These are phyloP conservation scores for Diachasmimorpha longicaudata DNA, from an alignment of 1,140 invertebrate species.

Conservation along the genomic window DNA sequence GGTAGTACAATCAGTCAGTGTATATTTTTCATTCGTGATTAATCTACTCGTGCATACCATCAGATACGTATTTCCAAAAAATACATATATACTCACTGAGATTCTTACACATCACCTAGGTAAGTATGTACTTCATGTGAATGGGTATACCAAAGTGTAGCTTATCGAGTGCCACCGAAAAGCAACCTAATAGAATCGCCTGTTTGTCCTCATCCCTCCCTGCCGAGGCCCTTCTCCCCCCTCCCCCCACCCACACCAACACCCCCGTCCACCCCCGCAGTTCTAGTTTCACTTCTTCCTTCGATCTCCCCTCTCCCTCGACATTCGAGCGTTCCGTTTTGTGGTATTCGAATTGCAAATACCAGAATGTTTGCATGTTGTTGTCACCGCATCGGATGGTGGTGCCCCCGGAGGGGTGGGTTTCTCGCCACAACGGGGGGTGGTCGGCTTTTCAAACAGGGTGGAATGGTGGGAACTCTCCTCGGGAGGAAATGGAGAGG, in stretches of 20 bases:
- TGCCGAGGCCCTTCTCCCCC: too few species aligned
- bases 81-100: not conserved
- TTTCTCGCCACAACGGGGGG: conserved; percentile 11
- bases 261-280: not conserved
- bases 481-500: conserved; percentile 58
- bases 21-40: too few species aligned
- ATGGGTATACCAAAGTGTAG: conserved; percentile 47
- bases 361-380: conserved; percentile 64
- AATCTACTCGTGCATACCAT: too few species aligned
- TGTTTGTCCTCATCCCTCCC: not conserved
- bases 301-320: conserved; percentile 30
- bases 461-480: conserved; percentile 33
- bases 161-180: conserved; percentile 43
- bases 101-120: not conserved
- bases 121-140: not conserved
- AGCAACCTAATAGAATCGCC: conserved; percentile 43
- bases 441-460: conserved; percentile 14
- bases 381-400: conserved; percentile 57
- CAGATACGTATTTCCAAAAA: too few species aligned
- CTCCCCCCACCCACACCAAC: not conserved
- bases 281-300: conserved; percentile 30
- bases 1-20: too few species aligned
- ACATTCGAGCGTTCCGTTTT: conserved; percentile 45
- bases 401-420: conserved; percentile 34
- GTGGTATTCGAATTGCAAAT: conserved; percentile 64